A percentile compares a stretch with the other conserved stretches of the same genome.
These are phyloP conservation scores for Phylloscopus trochilus DNA, from an alignment of 2,113 vertebrate species.

Conservation along the genomic window DNA sequence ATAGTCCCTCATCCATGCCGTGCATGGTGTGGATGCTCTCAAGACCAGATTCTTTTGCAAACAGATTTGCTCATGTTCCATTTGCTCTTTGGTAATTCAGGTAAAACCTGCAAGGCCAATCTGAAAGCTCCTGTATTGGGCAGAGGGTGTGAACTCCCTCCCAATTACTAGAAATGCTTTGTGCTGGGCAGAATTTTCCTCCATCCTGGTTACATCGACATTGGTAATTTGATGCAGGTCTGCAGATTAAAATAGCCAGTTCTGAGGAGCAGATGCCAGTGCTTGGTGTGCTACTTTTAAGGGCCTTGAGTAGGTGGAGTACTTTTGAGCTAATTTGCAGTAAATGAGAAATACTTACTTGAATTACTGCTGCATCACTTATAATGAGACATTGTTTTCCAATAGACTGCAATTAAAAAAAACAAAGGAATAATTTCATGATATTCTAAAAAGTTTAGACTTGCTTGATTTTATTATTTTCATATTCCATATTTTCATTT, in stretches of 20 bases:
- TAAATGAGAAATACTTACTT: background rate
- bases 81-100: background rate
- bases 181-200: background rate
- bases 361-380: background rate
- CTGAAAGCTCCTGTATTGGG: background rate
- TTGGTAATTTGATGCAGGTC: background rate
- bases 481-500: background rate
- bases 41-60: background rate
- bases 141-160: background rate
- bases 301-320: background rate
- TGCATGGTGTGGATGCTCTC: background rate
- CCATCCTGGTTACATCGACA: background rate
- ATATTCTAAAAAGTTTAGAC: background rate
- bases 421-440: background rate
- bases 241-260: background rate
- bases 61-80: background rate
- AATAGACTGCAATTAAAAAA: background rate
- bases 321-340: background rate
- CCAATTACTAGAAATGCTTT: background rate
- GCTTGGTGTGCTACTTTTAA: background rate
- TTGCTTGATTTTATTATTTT: background rate
- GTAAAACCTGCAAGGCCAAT: background rate
- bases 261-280: background rate
- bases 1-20: background rate
- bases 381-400: background rate